Evolutionary conservation across 2,113 vertebrate species (phyloP).

Genomic region (Leucoraja erinaceus): DNA sequence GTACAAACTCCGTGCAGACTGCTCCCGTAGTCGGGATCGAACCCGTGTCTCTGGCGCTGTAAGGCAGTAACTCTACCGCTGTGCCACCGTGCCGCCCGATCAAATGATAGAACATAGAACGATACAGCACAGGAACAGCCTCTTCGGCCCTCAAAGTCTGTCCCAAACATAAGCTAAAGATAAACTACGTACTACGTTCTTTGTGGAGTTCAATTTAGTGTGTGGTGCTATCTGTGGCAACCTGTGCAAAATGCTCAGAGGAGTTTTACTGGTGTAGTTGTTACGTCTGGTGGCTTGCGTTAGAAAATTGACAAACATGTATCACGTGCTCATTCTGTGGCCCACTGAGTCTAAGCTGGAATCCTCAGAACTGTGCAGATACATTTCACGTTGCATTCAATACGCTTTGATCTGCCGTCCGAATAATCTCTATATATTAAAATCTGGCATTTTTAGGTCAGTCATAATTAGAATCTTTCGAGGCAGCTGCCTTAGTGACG

Average conservation of each 20-base stretch:
- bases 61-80: no score
- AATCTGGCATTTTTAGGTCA: slow-evolving; percentile 51
- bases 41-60: no score
- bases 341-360: neutral
- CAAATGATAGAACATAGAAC: no score
- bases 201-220: neutral
- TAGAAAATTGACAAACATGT: no score
- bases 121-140: no score
- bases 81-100: no score
- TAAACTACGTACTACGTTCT: no score
- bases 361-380: no score
- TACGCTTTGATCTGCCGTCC: neutral
- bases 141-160: no score
- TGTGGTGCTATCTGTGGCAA: neutral
- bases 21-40: no score
- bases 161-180: no score
- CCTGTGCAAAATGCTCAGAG: neutral
- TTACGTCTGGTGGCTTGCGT: neutral
- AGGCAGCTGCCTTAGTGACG: slow-evolving; percentile 49
- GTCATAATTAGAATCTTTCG: slow-evolving; percentile 52
- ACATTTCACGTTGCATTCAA: neutral
- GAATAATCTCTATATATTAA: slow-evolving; percentile 45
- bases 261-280: neutral
- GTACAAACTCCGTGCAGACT: no score
- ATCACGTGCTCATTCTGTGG: neutral